Evolutionary conservation across 92 coral and sea anemone species (phyloP), one percentile per base, ranked within the genome.

Genomic region (Zoanthus sansibaricus): DNA sequence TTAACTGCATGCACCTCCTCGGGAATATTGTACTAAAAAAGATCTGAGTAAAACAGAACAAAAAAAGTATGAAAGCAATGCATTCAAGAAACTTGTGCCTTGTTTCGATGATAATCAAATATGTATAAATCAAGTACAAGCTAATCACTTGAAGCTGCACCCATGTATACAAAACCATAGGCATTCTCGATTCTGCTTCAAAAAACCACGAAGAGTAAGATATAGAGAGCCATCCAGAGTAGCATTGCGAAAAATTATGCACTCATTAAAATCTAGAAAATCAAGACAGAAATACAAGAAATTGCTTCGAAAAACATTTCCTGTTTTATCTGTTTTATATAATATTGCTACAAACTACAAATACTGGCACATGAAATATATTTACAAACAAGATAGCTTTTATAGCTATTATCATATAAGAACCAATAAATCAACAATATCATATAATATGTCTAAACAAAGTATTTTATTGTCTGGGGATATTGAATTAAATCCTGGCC

Each of bases 401-500:
- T 79, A 21, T 79, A 79, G 84, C 71, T 46, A 79, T 32, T 79
- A 18, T 79, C 42, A 51, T 51, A 79, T 32, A 46, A 79, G 84
- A 51, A 68, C 68, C 49, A 79, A 79, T n/a, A 79, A 79, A 79
- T 79, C 68, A 62, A 52, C 21, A 77, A 77, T 77, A 71, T 32
- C 76, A 71, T 71, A 71, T 71, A 71, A 71, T 45, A 11, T 77
- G 7, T 86, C 84, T 30, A 21, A 61, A 21, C 17, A 44, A 47
- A 77, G 47, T 6, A 77, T 86, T 32, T 80, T 72, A 48, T 56
- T 88, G 71, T 78, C 87, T 82, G 91, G 91, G 30, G 90, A 90
- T 80, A 58, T 86, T 12, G 93, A 90, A 86, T 44, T 48, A 61
- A 90, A 86, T 55, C 93, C 93, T 86, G 93, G 93, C 59, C 93